A percentile compares a stretch with the other conserved stretches of the same genome.
phyloP scores from a whole-genome alignment of 2,888 invertebrate genomes.

The Tineola bisselliella region DNA sequence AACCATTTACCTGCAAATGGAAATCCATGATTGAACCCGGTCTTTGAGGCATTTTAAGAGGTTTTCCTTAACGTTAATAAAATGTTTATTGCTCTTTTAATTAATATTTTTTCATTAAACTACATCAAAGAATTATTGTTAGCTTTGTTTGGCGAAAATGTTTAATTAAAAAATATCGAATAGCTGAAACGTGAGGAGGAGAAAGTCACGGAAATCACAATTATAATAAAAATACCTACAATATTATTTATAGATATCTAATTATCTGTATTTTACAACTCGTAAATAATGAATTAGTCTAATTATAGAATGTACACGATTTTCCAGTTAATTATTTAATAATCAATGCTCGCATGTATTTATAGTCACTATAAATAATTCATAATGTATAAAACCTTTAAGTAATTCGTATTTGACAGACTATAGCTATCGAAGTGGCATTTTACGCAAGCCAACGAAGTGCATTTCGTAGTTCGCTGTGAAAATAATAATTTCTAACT shows the following conservation, averaged over 20 bases:
- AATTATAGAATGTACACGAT: too few species aligned
- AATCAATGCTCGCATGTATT: too few species aligned
- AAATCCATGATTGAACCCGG: neutral
- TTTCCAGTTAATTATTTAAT: too few species aligned
- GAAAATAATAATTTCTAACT: neutral
- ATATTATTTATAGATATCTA: too few species aligned
- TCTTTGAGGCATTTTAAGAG: neutral
- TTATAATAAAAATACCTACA: neutral
- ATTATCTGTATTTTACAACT: too few species aligned
- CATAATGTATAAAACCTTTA: too few species aligned
- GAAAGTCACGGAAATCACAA: neutral
- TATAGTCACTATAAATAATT: too few species aligned
- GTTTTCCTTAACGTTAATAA: neutral
- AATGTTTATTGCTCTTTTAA: neutral
- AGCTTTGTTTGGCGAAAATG: neutral
- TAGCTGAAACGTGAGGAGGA: neutral
- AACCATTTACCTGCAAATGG: conserved; percentile 2
- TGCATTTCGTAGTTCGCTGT: neutral
- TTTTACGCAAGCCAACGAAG: too few species aligned
- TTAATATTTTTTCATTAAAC: neutral
- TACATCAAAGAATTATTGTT: neutral
- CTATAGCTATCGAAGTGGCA: too few species aligned
- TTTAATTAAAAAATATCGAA: neutral
- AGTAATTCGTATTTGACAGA: too few species aligned
- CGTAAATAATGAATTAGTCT: too few species aligned